Evolutionary conservation across 2,113 vertebrate genomes (phyloP), one percentile per base, ranked within the genome.

Genomic region (Corythornis vintsioides): DNA sequence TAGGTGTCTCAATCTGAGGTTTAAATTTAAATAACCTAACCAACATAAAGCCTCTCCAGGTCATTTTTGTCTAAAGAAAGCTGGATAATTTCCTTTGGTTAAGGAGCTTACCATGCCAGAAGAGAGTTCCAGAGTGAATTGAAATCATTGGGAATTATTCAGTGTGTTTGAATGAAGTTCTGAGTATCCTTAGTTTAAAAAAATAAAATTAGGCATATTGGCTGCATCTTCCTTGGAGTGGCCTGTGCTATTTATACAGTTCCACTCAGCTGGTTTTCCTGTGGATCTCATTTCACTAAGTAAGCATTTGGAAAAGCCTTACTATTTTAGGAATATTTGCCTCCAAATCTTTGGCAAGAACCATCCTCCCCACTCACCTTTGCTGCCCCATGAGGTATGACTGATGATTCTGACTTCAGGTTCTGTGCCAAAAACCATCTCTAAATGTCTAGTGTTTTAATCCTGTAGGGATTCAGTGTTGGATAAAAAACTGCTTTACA

Each of bases 261-360:
- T 67, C 4, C 18, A 29, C 56, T 74, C 56, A 65, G 38, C 19
- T 70, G 40, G 10, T 90, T 60, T 75, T 92, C 66, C 75, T n/a
- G 13, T 76, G 40, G 20, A 38, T 61, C 63, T 89, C 59, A 86
- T 91, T 95, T 83, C 52, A 15, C 65, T 91, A 90, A 93, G 69
- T 55, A 93, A 90, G 10, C 50, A 14, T 65, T 88, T 89, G 74
- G 64, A 89, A 93, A 82, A 71, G 22, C 42, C 24, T 66, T 63
- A 25, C 38, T 69, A 48, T 64, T 81, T 85, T 91, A 89, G 83
- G 64, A 76, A 33, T 74, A 59, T 76, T 87, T 96, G 31, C 64
- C 56, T 92, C 38, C 78, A 90, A 56, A 57, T 87, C 31, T 80
- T 87, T 90, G 92, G 59, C 28, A 60, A 69, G 16, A 28, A 35